phyloP scores from a whole-genome alignment of 2,888 invertebrate genomes.

The Sphinx pinastri region DNA sequence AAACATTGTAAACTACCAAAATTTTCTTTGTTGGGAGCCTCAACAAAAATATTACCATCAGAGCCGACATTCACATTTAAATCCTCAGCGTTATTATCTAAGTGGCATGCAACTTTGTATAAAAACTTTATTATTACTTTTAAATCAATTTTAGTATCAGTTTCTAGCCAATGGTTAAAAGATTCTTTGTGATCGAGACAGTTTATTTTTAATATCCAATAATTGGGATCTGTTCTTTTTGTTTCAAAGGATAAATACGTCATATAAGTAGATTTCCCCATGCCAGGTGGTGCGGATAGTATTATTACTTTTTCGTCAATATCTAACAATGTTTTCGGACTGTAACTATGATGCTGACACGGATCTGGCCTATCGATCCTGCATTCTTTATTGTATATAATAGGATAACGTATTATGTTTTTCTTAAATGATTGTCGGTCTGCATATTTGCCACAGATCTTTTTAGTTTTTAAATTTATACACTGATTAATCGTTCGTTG shows the following conservation, averaged over 20 bases:
- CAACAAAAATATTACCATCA: background rate
- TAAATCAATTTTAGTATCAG: no score
- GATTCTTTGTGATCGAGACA: conserved; percentile 32
- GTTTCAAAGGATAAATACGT: conserved; percentile 40
- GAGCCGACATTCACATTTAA: conserved; percentile 5
- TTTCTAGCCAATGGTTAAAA: conserved; percentile 25
- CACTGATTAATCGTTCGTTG: conserved; percentile 32
- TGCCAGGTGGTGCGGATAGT: conserved; percentile 40
- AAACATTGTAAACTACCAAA: conserved; percentile 19
- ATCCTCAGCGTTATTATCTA: background rate
- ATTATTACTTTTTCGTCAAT: conserved; percentile 36
- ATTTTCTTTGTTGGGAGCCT: background rate
- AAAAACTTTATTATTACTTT: no score
- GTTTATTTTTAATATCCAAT: conserved; percentile 41
- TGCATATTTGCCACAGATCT: background rate
- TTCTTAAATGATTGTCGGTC: background rate
- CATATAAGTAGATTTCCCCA: conserved; percentile 44
- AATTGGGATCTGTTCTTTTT: conserved; percentile 31
- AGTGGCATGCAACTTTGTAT: no score
- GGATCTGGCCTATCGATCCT: background rate
- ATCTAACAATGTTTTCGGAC: conserved; percentile 29
- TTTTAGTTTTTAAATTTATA: conserved; percentile 20
- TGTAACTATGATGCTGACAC: background rate
- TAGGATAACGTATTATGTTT: no score
- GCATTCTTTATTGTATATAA: no score